These are phyloP conservation scores for Lasaia peninsularis DNA, from an alignment of 1,140 invertebrate genomes.

Conservation along the genomic window DNA sequence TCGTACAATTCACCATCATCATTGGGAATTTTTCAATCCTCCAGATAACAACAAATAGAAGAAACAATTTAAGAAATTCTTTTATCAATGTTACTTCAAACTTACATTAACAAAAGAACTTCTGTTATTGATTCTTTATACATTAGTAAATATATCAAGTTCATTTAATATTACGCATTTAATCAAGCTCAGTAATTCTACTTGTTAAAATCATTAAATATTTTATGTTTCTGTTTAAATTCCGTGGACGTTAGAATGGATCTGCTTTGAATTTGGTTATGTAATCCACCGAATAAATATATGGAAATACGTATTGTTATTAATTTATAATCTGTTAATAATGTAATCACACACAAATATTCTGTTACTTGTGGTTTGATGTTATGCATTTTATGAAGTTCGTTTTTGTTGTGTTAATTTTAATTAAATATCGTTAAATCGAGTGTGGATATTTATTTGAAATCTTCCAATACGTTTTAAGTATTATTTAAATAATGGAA, in stretches of 20 bases:
- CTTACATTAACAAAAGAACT: no score
- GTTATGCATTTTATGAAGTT: slow-evolving; percentile 61
- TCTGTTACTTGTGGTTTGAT: slow-evolving; percentile 41
- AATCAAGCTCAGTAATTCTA: background rate
- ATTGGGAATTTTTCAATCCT: slow-evolving; percentile 91
- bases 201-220: background rate
- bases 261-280: slow-evolving; percentile 1
- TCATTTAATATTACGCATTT: slow-evolving; percentile 1
- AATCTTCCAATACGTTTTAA: no score
- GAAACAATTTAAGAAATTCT: background rate
- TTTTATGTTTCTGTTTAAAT: background rate
- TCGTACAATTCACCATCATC: slow-evolving; percentile 85
- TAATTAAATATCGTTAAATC: slow-evolving; percentile 11
- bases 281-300: background rate
- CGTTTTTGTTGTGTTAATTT: slow-evolving; percentile 38
- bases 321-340: slow-evolving; percentile 5
- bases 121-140: background rate
- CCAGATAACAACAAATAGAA: slow-evolving; percentile 72
- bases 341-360: slow-evolving; percentile 9
- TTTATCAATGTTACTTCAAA: background rate
- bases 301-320: background rate
- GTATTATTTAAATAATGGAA: background rate
- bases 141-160: background rate
- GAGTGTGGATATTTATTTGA: background rate
- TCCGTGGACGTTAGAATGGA: background rate